Evolutionary conservation across 2,113 vertebrate species (phyloP).

Genomic region (Crotalus helleri): DNA sequence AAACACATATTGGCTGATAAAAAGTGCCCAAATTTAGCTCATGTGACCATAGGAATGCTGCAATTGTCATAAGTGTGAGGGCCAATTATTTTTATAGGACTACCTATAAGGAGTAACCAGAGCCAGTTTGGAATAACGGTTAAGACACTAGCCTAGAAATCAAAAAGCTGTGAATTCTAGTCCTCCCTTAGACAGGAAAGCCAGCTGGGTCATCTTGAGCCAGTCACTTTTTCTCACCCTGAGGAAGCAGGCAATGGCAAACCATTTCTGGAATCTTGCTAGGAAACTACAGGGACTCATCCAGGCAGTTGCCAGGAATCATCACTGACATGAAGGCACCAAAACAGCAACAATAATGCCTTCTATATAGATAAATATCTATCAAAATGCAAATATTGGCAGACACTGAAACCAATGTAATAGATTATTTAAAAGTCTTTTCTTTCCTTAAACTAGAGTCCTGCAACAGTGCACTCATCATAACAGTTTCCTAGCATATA

Average conservation of each 20-base stretch:
- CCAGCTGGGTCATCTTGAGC: background rate
- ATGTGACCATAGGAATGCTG: background rate
- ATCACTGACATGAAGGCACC: background rate
- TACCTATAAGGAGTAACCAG: background rate
- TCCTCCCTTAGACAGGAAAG: background rate
- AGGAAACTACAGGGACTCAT: background rate
- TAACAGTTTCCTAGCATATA: background rate
- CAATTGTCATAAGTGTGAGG: background rate
- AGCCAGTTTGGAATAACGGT: background rate
- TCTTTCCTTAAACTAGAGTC: background rate
- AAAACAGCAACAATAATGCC: background rate
- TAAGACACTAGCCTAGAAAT: background rate
- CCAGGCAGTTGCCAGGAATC: background rate
- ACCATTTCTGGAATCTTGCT: background rate
- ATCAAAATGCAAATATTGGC: background rate
- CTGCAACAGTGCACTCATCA: background rate
- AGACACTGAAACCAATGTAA: background rate
- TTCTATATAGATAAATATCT: background rate
- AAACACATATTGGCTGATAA: background rate
- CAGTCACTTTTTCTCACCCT: background rate
- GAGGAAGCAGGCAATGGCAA: background rate
- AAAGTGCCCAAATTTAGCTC: background rate
- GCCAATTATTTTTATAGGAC: background rate
- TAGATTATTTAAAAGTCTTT: background rate
- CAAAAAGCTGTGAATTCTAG: background rate